phyloP scores from a whole-genome alignment of 2,888 invertebrate genomes.

The Diarsia rubi region DNA sequence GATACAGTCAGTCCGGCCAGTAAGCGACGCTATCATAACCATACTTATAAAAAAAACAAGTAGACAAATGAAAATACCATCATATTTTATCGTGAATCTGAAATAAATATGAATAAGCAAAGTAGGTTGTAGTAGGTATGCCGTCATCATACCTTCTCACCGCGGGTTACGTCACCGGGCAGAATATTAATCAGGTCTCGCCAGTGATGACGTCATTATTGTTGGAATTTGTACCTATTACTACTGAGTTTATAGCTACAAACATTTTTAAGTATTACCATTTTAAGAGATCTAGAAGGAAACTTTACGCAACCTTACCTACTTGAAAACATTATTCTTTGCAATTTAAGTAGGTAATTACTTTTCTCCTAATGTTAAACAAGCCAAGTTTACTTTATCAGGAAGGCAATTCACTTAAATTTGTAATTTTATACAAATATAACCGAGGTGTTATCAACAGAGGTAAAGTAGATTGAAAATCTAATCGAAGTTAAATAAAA shows the following conservation, averaged over 20 bases:
- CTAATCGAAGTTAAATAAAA: not conserved
- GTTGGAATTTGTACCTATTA: conserved; percentile 53
- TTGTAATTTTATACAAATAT: conserved; percentile 5
- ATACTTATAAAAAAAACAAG: not conserved
- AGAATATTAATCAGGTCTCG: conserved; percentile 77
- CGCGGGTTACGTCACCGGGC: conserved; percentile 84
- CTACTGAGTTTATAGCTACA: conserved; percentile 27
- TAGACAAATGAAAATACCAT: conserved; percentile 15
- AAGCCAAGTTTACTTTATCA: not conserved
- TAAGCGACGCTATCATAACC: conserved; percentile 1
- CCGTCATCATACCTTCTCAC: conserved; percentile 82
- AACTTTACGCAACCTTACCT: conserved; percentile 16
- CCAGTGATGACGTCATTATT: conserved; percentile 73
- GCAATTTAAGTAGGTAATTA: not conserved
- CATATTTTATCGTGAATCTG: conserved; percentile 31
- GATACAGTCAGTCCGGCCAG: not conserved
- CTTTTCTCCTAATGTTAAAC: not conserved
- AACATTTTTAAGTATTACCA: conserved; percentile 15
- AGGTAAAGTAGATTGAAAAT: not conserved
- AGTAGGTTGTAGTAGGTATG: conserved; percentile 68
- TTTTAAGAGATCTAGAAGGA: conserved; percentile 20
- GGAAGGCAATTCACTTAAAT: too few species aligned
- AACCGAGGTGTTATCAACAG: not conserved
- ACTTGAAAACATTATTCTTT: conserved; percentile 5
- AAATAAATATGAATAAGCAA: conserved; percentile 62